Evolutionary conservation across 1,140 invertebrate species (phyloP).

Genomic region (Eulimnadia texana): DNA sequence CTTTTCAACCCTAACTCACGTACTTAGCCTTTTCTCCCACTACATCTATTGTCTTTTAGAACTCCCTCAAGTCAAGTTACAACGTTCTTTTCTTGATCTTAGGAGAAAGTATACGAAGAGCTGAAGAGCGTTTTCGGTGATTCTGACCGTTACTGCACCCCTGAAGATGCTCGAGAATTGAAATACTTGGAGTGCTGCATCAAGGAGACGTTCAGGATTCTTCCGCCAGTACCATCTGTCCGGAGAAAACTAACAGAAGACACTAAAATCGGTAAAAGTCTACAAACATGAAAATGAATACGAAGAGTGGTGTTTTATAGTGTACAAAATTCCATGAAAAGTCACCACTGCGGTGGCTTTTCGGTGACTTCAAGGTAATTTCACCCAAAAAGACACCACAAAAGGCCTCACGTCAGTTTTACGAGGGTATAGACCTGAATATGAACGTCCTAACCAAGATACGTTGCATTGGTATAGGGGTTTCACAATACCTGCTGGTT

Average conservation of each 20-base stretch:
- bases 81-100: not conserved
- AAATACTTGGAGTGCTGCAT: constrained; percentile 51
- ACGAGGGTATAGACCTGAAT: too few relatives aligned
- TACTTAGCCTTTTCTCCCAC: too few relatives aligned
- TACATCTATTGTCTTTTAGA: not conserved
- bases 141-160: constrained; percentile 31
- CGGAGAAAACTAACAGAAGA: constrained; percentile 24
- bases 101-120: constrained; percentile 28
- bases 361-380: too few relatives aligned
- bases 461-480: too few relatives aligned
- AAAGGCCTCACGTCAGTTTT: too few relatives aligned
- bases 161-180: constrained; percentile 46
- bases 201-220: constrained; percentile 45
- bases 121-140: constrained; percentile 32
- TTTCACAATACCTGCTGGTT: constrained; percentile 29
- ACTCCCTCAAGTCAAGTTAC: not conserved
- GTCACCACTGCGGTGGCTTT: too few relatives aligned
- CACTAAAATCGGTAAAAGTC: constrained; percentile 13
- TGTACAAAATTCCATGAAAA: too few relatives aligned
- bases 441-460: too few relatives aligned
- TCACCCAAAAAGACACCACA: too few relatives aligned
- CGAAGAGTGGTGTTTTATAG: too few relatives aligned
- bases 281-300: not conserved
- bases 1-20: too few relatives aligned
- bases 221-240: constrained; percentile 35